Conservation (phyloP, 2,113 vertebrate species). For the Scartelaos histophorus region DNA sequence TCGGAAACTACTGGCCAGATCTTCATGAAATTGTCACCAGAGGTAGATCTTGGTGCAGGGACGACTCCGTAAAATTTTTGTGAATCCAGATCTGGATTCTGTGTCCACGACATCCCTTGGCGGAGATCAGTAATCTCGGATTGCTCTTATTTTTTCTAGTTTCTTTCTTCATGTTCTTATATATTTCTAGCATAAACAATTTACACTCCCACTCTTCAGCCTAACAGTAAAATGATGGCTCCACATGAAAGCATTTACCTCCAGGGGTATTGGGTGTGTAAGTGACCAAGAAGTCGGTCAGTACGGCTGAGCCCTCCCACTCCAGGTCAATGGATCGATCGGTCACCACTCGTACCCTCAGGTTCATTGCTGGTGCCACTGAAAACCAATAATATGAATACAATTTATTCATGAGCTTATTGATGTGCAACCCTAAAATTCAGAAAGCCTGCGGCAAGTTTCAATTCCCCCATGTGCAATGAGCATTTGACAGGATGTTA, state of each 20-base stretch:
- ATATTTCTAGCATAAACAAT: neutral
- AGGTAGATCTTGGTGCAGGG: too few relatives aligned
- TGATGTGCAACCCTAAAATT: neutral
- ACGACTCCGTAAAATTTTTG: too few relatives aligned
- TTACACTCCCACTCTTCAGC: neutral
- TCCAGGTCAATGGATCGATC: conserved; percentile 87
- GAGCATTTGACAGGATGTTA: conserved; percentile 3
- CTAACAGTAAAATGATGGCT: neutral
- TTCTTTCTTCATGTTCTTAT: too few relatives aligned
- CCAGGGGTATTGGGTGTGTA: conserved; percentile 83
- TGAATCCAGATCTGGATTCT: too few relatives aligned
- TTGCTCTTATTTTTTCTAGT: too few relatives aligned
- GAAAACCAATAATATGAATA: conserved; percentile 20
- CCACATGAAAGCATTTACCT: conserved; percentile 52
- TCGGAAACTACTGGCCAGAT: too few relatives aligned
- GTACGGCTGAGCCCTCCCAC: conserved; percentile 86
- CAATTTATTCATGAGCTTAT: neutral
- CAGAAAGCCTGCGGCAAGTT: neutral
- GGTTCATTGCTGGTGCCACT: conserved; percentile 89
- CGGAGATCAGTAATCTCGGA: too few relatives aligned
- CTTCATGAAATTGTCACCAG: too few relatives aligned
- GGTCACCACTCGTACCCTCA: conserved; percentile 83
- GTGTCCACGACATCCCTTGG: too few relatives aligned
- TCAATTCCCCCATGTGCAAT: neutral
- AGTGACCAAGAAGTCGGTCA: conserved; percentile 89